These are phyloP conservation scores for Telenomus remus DNA, from an alignment of 1,140 invertebrate species.

Conservation along the genomic window DNA sequence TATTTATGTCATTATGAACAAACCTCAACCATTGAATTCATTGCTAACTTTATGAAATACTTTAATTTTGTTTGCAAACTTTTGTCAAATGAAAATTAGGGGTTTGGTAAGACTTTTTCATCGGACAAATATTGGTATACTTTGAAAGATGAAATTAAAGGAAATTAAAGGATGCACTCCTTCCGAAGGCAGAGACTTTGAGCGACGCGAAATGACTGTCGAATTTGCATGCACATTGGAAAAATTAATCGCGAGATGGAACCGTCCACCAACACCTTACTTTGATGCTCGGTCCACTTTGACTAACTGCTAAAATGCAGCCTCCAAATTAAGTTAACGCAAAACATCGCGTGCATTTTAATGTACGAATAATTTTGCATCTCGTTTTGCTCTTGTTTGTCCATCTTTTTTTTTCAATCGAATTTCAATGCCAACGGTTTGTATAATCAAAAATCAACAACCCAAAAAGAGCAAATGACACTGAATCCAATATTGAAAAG, in stretches of 20 bases:
- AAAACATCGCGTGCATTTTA: slow-evolving; percentile 39
- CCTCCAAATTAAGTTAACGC: slow-evolving; percentile 48
- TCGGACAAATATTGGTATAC: no score
- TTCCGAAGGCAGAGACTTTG: slow-evolving; percentile 14
- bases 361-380: slow-evolving; percentile 50
- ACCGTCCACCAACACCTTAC: slow-evolving; percentile 16
- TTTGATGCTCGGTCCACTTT: slow-evolving; percentile 5
- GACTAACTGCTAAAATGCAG: slow-evolving; percentile 27
- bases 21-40: no score
- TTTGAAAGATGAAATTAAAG: no score
- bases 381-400: slow-evolving; percentile 36
- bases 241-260: slow-evolving; percentile 6
- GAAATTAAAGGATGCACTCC: slow-evolving; percentile 16
- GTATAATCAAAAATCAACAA: slow-evolving; percentile 24
- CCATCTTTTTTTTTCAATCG: slow-evolving; percentile 39
- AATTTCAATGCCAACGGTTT: slow-evolving; percentile 16
- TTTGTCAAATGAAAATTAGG: no score
- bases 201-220: slow-evolving; percentile 16
- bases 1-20: no score
- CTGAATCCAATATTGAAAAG: slow-evolving; percentile 15
- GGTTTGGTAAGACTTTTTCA: no score
- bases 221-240: no score
- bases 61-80: no score
- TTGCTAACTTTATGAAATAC: no score
- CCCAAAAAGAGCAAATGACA: slow-evolving; percentile 14